phyloP scores from a whole-genome alignment of 2,888 invertebrate species.

The Aporophyla nigra region DNA sequence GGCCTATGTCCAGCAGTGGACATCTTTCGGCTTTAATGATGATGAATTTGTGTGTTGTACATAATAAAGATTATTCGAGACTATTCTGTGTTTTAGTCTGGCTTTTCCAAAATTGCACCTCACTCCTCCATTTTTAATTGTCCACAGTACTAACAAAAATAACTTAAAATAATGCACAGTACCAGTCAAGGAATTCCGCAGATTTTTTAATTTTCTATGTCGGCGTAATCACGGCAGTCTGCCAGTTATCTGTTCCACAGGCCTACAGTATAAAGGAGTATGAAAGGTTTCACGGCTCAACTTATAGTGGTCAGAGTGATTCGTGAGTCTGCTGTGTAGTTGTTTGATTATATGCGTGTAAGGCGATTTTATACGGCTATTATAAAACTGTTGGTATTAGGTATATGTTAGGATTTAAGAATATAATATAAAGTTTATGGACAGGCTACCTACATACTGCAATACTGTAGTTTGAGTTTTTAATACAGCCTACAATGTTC shows the following conservation, averaged over 20 bases:
- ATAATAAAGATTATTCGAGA: background rate
- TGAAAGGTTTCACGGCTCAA: slow-evolving; percentile 41
- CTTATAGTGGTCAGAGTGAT: slow-evolving; percentile 25
- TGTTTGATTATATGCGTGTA: slow-evolving; percentile 56
- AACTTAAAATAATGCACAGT: slow-evolving; percentile 35
- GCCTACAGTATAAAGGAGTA: slow-evolving; percentile 28
- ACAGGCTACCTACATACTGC: no score
- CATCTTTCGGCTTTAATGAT: no score
- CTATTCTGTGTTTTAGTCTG: background rate
- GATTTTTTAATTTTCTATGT: slow-evolving; percentile 59
- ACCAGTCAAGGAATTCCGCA: slow-evolving; percentile 53
- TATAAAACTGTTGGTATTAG: slow-evolving; percentile 39
- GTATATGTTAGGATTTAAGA: slow-evolving; percentile 26
- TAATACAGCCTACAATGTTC: no score
- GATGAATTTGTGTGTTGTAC: no score
- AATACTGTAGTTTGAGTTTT: no score
- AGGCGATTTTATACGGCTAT: slow-evolving; percentile 56
- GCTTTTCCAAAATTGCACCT: background rate
- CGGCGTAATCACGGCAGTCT: slow-evolving; percentile 28
- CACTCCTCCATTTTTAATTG: slow-evolving; percentile 24
- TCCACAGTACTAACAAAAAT: slow-evolving; percentile 37
- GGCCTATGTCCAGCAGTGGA: no score
- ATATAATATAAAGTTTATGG: background rate
- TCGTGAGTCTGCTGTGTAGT: slow-evolving; percentile 47
- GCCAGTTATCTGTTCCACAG: slow-evolving; percentile 21